Evolutionary conservation across 2,797 vertebrate species (phyloP).

Genomic region (Onychomys arenicola): DNA sequence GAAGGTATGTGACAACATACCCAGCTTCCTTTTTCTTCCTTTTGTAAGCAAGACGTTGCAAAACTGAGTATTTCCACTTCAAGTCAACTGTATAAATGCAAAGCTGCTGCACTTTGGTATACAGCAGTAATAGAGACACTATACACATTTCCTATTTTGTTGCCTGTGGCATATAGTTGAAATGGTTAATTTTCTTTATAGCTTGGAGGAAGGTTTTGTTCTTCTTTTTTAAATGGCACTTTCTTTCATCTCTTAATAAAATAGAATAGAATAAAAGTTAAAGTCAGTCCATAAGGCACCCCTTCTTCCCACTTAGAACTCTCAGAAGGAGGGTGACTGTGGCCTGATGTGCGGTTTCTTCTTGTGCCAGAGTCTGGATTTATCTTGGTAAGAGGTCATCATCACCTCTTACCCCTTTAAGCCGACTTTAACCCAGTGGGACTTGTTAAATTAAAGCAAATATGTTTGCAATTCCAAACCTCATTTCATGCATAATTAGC

Average conservation of each 20-base stretch:
- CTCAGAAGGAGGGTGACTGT: neutral
- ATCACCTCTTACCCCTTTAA: slow-evolving; percentile 75
- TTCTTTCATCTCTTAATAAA: neutral
- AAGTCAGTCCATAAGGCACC: neutral
- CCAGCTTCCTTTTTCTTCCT: neutral
- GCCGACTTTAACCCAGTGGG: slow-evolving; percentile 84
- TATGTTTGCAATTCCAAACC: slow-evolving; percentile 83
- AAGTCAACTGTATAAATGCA: neutral
- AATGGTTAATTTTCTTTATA: neutral
- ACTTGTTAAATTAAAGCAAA: slow-evolving; percentile 81
- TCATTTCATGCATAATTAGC: slow-evolving; percentile 88
- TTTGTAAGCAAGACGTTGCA: slow-evolving; percentile 9
- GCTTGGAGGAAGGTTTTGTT: neutral
- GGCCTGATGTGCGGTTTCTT: neutral
- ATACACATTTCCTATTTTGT: neutral
- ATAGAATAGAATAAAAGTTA: slow-evolving; percentile 15
- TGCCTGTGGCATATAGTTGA: neutral
- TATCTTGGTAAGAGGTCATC: slow-evolving; percentile 76
- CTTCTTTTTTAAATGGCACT: neutral
- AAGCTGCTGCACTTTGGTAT: neutral
- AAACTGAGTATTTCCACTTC: neutral
- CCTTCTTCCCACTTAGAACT: neutral
- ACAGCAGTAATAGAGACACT: neutral
- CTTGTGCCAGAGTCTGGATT: slow-evolving; percentile 45
- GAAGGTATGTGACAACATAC: neutral